Conservation (phyloP, 2,797 vertebrate genomes). For the Sciaenops ocellatus region DNA sequence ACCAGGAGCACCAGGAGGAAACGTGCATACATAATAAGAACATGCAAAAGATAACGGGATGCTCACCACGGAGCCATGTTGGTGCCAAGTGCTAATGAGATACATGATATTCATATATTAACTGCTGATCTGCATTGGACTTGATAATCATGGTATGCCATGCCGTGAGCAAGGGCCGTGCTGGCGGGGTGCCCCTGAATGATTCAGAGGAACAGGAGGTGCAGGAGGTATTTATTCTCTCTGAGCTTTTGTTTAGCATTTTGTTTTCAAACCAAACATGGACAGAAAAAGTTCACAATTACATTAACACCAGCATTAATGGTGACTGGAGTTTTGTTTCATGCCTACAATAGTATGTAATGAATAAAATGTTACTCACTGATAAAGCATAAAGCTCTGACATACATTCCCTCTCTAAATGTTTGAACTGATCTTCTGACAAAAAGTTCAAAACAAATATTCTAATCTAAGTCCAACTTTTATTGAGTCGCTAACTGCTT, state of each 20-base stretch:
- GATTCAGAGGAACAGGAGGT: constrained; percentile 44
- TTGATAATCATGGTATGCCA: constrained; percentile 35
- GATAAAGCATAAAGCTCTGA: background rate
- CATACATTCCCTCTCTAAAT: background rate
- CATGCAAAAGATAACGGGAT: constrained; percentile 1
- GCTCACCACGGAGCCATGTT: background rate
- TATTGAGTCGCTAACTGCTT: background rate
- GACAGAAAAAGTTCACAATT: background rate
- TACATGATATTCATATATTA: constrained; percentile 43
- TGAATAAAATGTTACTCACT: background rate
- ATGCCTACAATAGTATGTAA: background rate
- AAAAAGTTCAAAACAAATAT: background rate
- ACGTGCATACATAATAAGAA: background rate
- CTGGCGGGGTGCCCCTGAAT: constrained; percentile 33
- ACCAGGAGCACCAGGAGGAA: background rate
- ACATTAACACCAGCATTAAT: background rate
- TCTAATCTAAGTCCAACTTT: background rate
- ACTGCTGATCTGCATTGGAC: constrained; percentile 43
- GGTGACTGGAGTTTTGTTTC: background rate
- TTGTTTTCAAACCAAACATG: constrained; percentile 3
- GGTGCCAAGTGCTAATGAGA: constrained; percentile 42
- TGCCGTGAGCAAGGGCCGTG: constrained; percentile 25
- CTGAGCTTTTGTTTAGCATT: constrained; percentile 1
- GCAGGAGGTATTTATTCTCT: constrained; percentile 28
- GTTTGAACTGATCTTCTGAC: background rate